Evolutionary conservation across 1,140 invertebrate species (phyloP), one percentile per base, ranked within the genome.

Genomic region (Onthophagus taurus): DNA sequence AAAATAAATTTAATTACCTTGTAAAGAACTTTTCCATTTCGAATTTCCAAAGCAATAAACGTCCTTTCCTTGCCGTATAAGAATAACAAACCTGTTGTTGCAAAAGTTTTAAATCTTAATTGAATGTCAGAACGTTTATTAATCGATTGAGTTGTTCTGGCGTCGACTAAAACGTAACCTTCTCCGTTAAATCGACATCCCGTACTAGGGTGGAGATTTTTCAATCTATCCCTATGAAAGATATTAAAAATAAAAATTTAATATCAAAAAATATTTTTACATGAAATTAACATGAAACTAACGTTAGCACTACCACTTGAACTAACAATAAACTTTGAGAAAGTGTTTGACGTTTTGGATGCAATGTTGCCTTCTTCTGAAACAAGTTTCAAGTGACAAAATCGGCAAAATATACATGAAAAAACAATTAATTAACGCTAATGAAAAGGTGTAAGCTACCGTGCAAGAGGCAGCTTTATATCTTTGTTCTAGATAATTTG

Each of bases 81-180:
- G 68, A 94, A 93, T 3, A 99, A 69, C 3, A 97, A 63, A 0
- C 94, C 95, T 55, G 95, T 78, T 17, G 79, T 75, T 7, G 83
- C 78, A 48, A 82, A 85, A 0, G 92, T 96, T 57, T 89, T 89
- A 65, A 98, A 95, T 23, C 73, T 77, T 21, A 96, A 63, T 52
- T 72, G 61, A 55, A 95, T 66, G 55, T 75, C 63, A 20, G 78
- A 71, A 17, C 70, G 61, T 47, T 70, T 56, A 47, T 66, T 57
- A 51, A 79, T 76, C 47, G 65, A 71, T 51, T 68, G 75, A 50
- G 55, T 65, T n/a, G n/a, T n/a, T 45, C 61, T 62, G 42, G 68
- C 76, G 63, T 73, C 74, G 1, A 93, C 55, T 1, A 83, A 76
- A 0, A 81, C 81, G 59, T 85, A 95, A 13, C 89, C 88, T 44